Conservation (phyloP, 2,888 invertebrate genomes). For the Thymelicus acteon region DNA sequence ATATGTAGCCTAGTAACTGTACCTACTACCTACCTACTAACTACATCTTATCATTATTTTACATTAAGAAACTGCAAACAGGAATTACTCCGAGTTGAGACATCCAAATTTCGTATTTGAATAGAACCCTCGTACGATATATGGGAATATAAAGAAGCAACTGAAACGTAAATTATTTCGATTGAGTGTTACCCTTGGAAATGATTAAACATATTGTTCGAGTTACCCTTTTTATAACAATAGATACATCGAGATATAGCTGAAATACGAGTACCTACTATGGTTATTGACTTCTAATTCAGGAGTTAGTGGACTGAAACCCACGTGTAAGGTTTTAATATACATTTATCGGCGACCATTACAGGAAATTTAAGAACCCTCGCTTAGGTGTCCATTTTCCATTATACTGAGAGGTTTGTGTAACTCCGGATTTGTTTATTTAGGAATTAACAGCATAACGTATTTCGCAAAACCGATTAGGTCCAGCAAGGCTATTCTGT, state of each 20-base stretch:
- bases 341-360: slow-evolving; percentile 18
- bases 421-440: too few relatives aligned
- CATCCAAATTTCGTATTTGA: neutral
- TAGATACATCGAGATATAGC: neutral
- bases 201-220: slow-evolving; percentile 19
- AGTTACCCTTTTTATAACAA: slow-evolving; percentile 15
- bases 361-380: slow-evolving; percentile 11
- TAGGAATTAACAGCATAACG: too few relatives aligned
- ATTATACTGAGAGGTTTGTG: neutral
- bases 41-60: too few relatives aligned
- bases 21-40: too few relatives aligned
- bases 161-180: slow-evolving; percentile 1
- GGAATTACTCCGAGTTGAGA: neutral
- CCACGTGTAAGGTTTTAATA: slow-evolving; percentile 15
- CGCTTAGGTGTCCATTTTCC: neutral
- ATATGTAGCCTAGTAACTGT: too few relatives aligned
- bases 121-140: neutral
- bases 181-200: slow-evolving; percentile 6
- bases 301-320: slow-evolving; percentile 13
- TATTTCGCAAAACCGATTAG: too few relatives aligned
- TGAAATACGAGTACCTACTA: neutral
- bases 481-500: too few relatives aligned
- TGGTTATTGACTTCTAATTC: slow-evolving; percentile 15
- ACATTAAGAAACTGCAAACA: neutral
- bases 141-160: neutral